A percentile compares a stretch with the other conserved stretches of the same genome.
These are phyloP conservation scores for Drosophila birchii DNA, from an alignment of 2,888 invertebrate genomes.

Conservation along the genomic window DNA sequence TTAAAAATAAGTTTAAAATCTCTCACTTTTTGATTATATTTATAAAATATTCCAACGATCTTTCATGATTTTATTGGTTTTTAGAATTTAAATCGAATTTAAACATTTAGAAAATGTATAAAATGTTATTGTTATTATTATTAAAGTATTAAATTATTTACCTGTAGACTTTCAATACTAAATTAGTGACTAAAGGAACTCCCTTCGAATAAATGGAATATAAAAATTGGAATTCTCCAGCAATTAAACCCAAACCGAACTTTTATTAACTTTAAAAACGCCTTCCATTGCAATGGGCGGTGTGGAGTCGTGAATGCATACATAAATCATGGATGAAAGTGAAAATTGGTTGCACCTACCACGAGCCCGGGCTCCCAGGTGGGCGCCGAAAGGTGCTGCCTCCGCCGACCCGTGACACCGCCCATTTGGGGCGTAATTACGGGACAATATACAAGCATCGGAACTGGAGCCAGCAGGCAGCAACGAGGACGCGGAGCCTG, in stretches of 20 bases:
- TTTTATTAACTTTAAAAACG: conserved; percentile 44
- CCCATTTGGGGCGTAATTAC: conserved; percentile 48
- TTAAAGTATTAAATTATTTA: too few species aligned
- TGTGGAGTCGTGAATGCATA: conserved; percentile 21
- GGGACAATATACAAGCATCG: conserved; percentile 52
- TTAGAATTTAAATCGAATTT: not conserved
- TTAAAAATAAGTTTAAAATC: not conserved
- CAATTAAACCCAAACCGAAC: conserved; percentile 17
- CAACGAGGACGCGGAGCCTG: conserved; percentile 14
- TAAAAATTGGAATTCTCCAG: not conserved
- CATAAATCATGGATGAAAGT: conserved; percentile 59
- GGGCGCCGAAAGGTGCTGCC: conserved; percentile 31
- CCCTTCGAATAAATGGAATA: not conserved
- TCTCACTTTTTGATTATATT: not conserved
- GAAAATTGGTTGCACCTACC: conserved; percentile 54
- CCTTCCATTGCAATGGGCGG: conserved; percentile 22
- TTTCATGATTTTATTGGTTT: too few species aligned
- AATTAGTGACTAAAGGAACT: not conserved
- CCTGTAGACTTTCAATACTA: too few species aligned
- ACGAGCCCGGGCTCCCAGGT: conserved; percentile 33
- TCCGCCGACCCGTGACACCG: conserved; percentile 17
- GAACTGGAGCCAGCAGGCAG: conserved; percentile 17
- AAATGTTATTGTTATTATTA: too few species aligned
- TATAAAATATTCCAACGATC: too few species aligned
- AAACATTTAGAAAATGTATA: not conserved